phyloP scores from a whole-genome alignment of 2,797 vertebrate genomes.

The Mormyrops boulengeri region DNA sequence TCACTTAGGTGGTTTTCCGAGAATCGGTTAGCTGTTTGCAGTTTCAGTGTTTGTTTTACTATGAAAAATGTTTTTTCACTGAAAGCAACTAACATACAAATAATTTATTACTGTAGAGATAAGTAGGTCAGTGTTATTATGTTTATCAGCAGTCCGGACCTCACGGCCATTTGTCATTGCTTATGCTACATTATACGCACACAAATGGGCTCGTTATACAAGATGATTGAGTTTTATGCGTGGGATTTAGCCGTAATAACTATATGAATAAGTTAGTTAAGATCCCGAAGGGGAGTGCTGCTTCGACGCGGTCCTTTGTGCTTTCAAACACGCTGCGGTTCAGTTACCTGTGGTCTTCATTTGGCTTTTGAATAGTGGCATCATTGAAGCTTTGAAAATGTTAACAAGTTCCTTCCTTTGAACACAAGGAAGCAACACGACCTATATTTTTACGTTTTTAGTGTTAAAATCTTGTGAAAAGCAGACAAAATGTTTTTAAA shows the following conservation, averaged over 20 bases:
- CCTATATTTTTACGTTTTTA: background rate
- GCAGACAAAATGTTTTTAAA: background rate
- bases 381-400: background rate
- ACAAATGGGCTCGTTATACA: background rate
- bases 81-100: background rate
- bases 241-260: background rate
- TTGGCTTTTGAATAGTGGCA: background rate
- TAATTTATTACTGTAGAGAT: background rate
- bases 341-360: background rate
- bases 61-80: background rate
- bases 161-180: background rate
- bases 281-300: background rate
- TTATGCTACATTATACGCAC: background rate
- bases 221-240: background rate
- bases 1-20: background rate
- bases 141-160: background rate
- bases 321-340: background rate
- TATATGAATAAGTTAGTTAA: background rate
- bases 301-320: background rate
- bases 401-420: background rate
- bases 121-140: background rate
- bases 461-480: background rate
- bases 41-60: background rate
- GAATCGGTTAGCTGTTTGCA: background rate
- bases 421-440: background rate